Evolutionary conservation across 1,140 invertebrate genomes (phyloP), one percentile per base, ranked within the genome.

Genomic region (Drosophila sulfurigaster): DNA sequence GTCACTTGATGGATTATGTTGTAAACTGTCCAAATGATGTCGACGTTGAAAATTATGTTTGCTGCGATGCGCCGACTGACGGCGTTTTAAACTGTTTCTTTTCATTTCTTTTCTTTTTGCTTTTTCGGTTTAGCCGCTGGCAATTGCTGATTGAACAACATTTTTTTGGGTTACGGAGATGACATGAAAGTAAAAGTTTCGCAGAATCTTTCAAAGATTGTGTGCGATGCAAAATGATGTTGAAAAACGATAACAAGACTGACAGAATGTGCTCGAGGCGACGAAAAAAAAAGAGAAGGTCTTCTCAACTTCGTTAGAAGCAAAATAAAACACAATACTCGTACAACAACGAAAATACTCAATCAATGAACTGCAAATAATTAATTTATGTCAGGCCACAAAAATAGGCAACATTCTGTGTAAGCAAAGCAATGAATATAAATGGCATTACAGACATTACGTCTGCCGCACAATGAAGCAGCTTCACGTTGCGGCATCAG

Each of bases 1-100:
- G 48, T 54, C 79, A 77, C 49, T 71, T 83, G 83, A 88, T 88
- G 83, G 82, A 87, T 87, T 87, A 87, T 73, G 80, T 72, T 82
- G 82, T 82, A 88, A 80, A 51, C 77, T 67, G 69, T 74, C 63
- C 72, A 72, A 82, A 73, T 79, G 65, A 52, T 79, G 79, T 67
- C 56, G 71, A 64, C 78, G 56, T 13, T 65, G 16, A 54, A 78
- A 85, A 65, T 85, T 38, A 78, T 69, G 35, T 8, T 32, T 32
- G 6, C 6, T 32, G 78, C 62, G 49, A 10, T 32, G 38, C 48
- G 49, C 65, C 28, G 64, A 59, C 28, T 69, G 68, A 67, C 68
- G 66, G 65, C 68, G 10, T 46, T 71, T 68, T 79, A 87, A 87
- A 87, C 63, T 75, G 64, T 81, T 41, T 73, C 46, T 68, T 28